Conservation (phyloP, 2,797 vertebrate genomes). For the Pantherophis vulpinus region DNA sequence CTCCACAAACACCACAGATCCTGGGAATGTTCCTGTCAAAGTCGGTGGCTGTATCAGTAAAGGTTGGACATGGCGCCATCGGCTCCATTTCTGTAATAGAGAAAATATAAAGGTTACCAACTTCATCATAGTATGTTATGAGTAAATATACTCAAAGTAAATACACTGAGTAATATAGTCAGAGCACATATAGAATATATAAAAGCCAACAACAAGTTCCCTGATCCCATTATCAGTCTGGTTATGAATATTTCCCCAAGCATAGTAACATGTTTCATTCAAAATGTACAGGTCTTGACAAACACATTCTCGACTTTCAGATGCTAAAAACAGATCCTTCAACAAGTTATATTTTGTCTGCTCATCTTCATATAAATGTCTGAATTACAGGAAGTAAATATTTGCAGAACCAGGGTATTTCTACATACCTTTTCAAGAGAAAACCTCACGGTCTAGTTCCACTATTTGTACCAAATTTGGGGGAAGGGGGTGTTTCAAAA, state of each 20-base stretch:
- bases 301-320: not conserved
- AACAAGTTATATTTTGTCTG: not conserved
- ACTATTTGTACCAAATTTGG: not conserved
- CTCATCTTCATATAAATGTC: not conserved
- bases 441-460: too few species aligned
- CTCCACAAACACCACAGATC: conserved; percentile 94
- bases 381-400: not conserved
- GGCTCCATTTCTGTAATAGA: conserved; percentile 77
- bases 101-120: not conserved
- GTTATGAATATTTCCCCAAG: not conserved
- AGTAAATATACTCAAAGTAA: not conserved
- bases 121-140: not conserved
- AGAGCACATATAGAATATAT: not conserved
- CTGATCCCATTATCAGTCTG: not conserved
- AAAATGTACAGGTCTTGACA: not conserved
- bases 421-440: not conserved
- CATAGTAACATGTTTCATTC: not conserved
- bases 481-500: not conserved
- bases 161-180: not conserved
- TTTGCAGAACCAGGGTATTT: not conserved
- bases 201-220: not conserved
- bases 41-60: conserved; percentile 71
- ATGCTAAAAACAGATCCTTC: not conserved
- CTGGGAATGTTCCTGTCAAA: conserved; percentile 86
- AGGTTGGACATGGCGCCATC: conserved; percentile 81